These are phyloP conservation scores for Cephus nigrinus DNA, from an alignment of 2,888 invertebrate species.

Conservation along the genomic window DNA sequence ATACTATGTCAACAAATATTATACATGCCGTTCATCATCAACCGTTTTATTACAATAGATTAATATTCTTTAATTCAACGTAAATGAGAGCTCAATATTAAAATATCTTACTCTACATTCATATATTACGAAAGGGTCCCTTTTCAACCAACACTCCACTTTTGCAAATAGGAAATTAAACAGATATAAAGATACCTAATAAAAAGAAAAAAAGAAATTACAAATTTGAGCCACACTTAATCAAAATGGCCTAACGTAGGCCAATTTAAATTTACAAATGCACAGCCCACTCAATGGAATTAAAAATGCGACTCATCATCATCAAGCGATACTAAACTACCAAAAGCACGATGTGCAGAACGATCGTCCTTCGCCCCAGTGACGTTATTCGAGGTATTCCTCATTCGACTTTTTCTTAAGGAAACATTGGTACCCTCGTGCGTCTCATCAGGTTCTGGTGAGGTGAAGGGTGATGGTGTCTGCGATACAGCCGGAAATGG, in stretches of 20 bases:
- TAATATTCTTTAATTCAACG: background rate
- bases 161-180: background rate
- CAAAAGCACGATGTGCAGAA: slow-evolving; percentile 53
- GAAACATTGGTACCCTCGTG: background rate
- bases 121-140: background rate
- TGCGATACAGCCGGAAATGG: slow-evolving; percentile 46
- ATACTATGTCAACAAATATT: background rate
- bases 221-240: background rate
- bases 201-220: background rate
- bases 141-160: background rate
- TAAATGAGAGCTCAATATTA: background rate
- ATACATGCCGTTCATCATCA: background rate
- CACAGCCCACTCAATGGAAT: background rate
- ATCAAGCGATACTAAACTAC: slow-evolving; percentile 62
- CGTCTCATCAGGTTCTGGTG: slow-evolving; percentile 32
- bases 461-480: slow-evolving; percentile 38
- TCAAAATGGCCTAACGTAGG: slow-evolving; percentile 33
- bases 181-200: background rate
- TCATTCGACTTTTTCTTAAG: background rate
- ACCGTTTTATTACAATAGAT: background rate
- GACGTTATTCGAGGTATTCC: background rate
- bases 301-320: slow-evolving; percentile 49
- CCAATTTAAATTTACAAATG: slow-evolving; percentile 16
- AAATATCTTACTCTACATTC: background rate
- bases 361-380: slow-evolving; percentile 22